These are phyloP conservation scores for Corythaeola cristata DNA, from an alignment of 2,113 vertebrate genomes.

Conservation along the genomic window DNA sequence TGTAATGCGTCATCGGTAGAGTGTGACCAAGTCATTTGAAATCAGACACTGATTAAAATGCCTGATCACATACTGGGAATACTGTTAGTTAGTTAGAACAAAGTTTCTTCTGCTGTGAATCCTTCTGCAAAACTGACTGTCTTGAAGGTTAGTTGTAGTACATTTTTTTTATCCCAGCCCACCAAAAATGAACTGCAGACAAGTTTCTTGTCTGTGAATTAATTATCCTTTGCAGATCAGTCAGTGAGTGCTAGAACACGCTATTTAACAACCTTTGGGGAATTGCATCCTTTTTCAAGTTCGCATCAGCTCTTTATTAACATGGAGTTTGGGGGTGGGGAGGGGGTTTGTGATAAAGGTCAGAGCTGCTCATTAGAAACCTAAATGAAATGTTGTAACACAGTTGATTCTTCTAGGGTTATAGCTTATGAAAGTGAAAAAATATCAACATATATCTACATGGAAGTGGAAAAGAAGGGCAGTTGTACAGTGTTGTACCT, in stretches of 20 bases:
- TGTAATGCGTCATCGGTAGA: neutral
- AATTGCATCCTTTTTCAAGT: constrained; percentile 57
- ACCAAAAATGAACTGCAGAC: constrained; percentile 68
- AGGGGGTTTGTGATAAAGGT: constrained; percentile 59
- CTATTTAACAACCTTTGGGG: constrained; percentile 59
- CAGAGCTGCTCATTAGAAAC: constrained; percentile 69
- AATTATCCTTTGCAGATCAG: constrained; percentile 71
- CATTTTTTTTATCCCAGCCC: constrained; percentile 47
- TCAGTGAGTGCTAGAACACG: constrained; percentile 32
- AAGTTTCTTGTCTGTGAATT: constrained; percentile 58
- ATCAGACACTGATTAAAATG: constrained; percentile 40
- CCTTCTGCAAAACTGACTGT: neutral
- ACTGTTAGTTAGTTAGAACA: neutral
- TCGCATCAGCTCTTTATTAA: constrained; percentile 53
- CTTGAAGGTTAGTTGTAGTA: constrained; percentile 67
- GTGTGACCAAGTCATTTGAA: neutral
- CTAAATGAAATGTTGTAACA: constrained; percentile 47
- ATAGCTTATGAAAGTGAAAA: constrained; percentile 26
- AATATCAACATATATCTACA: neutral
- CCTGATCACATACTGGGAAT: constrained; percentile 18
- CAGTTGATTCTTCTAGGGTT: constrained; percentile 23
- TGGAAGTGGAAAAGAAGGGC: neutral
- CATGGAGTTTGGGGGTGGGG: neutral
- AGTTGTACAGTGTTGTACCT: neutral
- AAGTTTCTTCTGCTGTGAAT: constrained; percentile 42